Evolutionary conservation across 2,888 invertebrate genomes (phyloP).

Genomic region (Xylota segnis): DNA sequence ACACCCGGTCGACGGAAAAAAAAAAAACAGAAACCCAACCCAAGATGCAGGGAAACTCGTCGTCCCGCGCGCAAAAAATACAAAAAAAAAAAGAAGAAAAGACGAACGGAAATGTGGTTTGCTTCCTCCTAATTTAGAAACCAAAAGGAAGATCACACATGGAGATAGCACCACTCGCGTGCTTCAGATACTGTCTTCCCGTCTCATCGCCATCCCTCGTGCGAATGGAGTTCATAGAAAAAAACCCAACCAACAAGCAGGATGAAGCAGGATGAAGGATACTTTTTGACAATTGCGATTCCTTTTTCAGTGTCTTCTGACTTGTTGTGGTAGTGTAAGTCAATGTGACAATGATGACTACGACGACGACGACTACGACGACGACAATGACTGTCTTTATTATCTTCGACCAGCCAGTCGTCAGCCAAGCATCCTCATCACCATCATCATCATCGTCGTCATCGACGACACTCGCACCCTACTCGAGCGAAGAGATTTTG

Average conservation of each 20-base stretch:
- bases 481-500: slow-evolving; percentile 33
- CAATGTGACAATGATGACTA: slow-evolving; percentile 58
- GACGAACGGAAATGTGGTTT: slow-evolving; percentile 74
- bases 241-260: not conserved
- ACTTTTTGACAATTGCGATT: slow-evolving; percentile 54
- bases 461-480: slow-evolving; percentile 25
- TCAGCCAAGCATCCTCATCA: slow-evolving; percentile 39
- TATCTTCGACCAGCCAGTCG: slow-evolving; percentile 73
- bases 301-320: not conserved
- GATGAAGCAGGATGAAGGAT: slow-evolving; percentile 41
- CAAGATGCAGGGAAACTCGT: not conserved
- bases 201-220: not conserved
- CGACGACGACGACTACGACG: slow-evolving; percentile 69
- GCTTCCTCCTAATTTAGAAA: slow-evolving; percentile 74
- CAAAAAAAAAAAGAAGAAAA: slow-evolving; percentile 19
- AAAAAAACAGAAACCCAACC: not conserved
- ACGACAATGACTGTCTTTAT: slow-evolving; percentile 73
- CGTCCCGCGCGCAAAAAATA: too few species aligned
- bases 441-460: slow-evolving; percentile 26
- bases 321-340: slow-evolving; percentile 47
- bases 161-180: slow-evolving; percentile 65
- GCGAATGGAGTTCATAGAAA: not conserved
- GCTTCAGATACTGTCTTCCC: slow-evolving; percentile 33
- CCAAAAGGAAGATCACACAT: slow-evolving; percentile 69
- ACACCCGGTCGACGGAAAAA: slow-evolving; percentile 8